A percentile compares a stretch with the other conserved stretches of the same genome.
Conservation (phyloP, 2,113 vertebrate genomes). For the Uria aalge region DNA sequence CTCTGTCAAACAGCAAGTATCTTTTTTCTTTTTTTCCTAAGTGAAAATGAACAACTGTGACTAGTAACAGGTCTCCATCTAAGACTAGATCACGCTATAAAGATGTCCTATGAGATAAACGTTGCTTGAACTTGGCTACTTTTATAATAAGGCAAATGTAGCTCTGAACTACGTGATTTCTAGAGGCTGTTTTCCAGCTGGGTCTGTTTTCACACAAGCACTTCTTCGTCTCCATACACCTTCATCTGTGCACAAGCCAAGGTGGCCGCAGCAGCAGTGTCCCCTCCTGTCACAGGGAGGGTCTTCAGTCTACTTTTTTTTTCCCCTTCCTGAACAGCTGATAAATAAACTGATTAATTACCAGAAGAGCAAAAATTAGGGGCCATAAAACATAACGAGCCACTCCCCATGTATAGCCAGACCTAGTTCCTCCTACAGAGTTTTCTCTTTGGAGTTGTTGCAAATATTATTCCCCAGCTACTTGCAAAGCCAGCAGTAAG, state of each 20-base stretch:
- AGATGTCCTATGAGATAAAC: background rate
- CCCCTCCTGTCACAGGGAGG: background rate
- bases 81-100: background rate
- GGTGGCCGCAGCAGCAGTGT: background rate
- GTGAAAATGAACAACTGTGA: background rate
- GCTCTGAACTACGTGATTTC: background rate
- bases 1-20: background rate
- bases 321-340: background rate
- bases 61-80: background rate
- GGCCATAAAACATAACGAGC: background rate
- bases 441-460: background rate
- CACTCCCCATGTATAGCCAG: background rate
- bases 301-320: background rate
- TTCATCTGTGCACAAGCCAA: background rate
- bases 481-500: background rate
- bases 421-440: background rate
- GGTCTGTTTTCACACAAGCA: background rate
- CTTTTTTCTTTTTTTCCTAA: background rate
- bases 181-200: background rate
- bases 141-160: background rate
- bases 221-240: rapidly evolving
- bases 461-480: background rate
- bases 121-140: background rate
- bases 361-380: background rate
- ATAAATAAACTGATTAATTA: background rate